Percentiles rank a stretch among this genome's conserved stretches.
phyloP scores from a whole-genome alignment of 2,113 vertebrate genomes.

The Odontophorus gujanensis region DNA sequence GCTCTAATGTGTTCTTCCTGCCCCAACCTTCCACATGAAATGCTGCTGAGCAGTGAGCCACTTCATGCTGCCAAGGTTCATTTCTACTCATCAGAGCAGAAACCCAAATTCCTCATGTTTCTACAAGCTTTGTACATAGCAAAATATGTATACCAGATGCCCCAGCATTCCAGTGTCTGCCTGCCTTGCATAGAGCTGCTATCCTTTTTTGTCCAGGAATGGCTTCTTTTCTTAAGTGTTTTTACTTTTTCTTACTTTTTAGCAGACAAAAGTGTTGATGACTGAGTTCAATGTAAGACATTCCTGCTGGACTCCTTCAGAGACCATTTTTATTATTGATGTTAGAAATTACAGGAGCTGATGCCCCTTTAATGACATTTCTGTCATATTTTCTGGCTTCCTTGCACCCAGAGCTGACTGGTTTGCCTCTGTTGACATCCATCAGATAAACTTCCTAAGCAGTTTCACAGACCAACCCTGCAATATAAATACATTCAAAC shows the following conservation, averaged over 20 bases:
- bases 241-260: not conserved
- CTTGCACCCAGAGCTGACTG: accelerated
- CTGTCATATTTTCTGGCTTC: not conserved
- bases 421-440: not conserved
- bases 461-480: not conserved
- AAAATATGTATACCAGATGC: accelerated
- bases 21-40: not conserved
- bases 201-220: not conserved
- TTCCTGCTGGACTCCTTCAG: not conserved
- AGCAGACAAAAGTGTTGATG: not conserved
- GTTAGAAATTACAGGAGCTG: not conserved
- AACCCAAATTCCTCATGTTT: not conserved
- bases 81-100: not conserved
- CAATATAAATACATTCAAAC: not conserved
- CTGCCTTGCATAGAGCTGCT: not conserved
- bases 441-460: not conserved
- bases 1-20: not conserved
- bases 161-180: not conserved
- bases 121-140: not conserved
- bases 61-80: not conserved
- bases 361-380: not conserved
- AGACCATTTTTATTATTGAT: not conserved
- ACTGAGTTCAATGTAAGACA: not conserved
- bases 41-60: not conserved
- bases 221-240: not conserved